Conservation (phyloP, 2,113 vertebrate species). For the Nothoprocta perdicaria region DNA sequence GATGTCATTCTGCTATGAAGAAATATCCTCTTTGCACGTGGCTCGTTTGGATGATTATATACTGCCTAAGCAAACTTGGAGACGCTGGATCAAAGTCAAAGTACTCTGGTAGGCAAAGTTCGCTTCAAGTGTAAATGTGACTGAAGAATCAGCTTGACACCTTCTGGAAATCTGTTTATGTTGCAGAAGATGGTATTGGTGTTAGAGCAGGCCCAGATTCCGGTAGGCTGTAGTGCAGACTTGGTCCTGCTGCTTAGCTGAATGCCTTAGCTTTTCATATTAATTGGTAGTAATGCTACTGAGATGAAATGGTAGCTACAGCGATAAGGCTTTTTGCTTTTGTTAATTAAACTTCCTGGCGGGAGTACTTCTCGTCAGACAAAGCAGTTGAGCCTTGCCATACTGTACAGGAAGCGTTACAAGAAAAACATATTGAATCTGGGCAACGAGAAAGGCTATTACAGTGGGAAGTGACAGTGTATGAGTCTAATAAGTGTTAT, state of each 20-base stretch:
- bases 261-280: neutral
- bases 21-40: too few relatives aligned
- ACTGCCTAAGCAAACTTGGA: too few relatives aligned
- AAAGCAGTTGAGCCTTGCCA: neutral
- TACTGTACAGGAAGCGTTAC: slow-evolving; percentile 1
- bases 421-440: neutral
- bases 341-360: slow-evolving; percentile 54
- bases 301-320: neutral
- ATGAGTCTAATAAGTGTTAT: neutral
- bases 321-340: slow-evolving; percentile 18
- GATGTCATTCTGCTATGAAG: too few relatives aligned
- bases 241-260: neutral
- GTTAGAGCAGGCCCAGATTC: neutral
- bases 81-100: neutral
- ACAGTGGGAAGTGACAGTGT: neutral
- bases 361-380: neutral
- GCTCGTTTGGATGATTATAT: too few relatives aligned
- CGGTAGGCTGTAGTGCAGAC: rapidly evolving
- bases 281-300: neutral
- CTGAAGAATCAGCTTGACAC: neutral
- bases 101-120: neutral
- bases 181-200: neutral
- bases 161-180: neutral
- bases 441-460: neutral
- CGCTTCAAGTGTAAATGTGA: rapidly evolving